Percentiles rank a stretch among this genome's conserved stretches.
Evolutionary conservation across 2,113 vertebrate species (phyloP).

Genomic region (Dipodomys merriami): DNA sequence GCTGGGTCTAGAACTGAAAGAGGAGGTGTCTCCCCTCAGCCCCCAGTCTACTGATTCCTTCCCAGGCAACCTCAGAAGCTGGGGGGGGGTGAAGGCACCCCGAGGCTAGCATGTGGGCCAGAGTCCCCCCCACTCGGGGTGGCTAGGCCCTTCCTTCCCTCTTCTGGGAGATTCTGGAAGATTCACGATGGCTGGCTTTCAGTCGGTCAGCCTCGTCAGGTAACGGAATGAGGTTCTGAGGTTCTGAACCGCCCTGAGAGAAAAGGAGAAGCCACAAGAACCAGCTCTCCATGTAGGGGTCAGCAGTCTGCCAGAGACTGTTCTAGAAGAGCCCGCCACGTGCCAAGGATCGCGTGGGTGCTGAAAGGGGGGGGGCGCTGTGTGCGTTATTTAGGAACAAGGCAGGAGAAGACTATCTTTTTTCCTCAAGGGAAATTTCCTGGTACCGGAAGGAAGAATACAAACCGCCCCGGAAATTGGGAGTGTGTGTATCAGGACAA

Average conservation of each 20-base stretch:
- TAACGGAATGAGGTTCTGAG: not conserved
- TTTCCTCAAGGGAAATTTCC: not conserved
- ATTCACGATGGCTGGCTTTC: not conserved
- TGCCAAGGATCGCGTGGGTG: not conserved
- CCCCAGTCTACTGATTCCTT: not conserved
- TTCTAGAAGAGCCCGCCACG: not conserved
- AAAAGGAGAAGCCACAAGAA: not conserved
- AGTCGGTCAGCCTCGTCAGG: not conserved
- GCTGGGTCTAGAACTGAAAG: not conserved
- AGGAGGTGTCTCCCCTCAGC: rapidly evolving
- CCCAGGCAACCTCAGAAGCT: no score
- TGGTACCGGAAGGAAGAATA: not conserved
- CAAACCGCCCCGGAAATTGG: not conserved
- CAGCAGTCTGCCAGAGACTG: not conserved
- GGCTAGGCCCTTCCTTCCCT: not conserved
- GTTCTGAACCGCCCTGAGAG: not conserved
- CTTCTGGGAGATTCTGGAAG: not conserved
- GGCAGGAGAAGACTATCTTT: not conserved
- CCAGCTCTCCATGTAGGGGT: not conserved
- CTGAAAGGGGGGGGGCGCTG: not conserved
- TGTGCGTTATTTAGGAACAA: not conserved
- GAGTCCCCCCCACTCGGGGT: no score
- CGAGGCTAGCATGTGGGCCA: rapidly evolving
- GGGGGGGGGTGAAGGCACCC: not conserved
- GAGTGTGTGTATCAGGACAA: not conserved